Evolutionary conservation across 92 coral and sea anemone species (phyloP).

Genomic region (Porites divaricata): DNA sequence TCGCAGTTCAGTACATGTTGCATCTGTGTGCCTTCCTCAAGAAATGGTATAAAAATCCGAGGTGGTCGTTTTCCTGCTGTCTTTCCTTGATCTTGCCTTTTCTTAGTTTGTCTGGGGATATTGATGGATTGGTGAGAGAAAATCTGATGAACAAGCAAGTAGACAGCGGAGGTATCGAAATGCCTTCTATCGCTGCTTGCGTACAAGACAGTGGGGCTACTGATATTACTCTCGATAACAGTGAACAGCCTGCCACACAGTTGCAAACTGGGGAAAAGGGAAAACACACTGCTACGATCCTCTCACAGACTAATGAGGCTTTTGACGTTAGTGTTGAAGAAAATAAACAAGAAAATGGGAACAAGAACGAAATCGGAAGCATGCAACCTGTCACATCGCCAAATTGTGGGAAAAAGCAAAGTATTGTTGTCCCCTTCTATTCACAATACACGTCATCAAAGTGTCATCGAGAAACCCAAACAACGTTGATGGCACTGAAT

Average conservation of each 20-base stretch:
- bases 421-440: too few species aligned
- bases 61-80: not conserved
- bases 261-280: not conserved
- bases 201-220: not conserved
- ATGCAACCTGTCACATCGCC: too few species aligned
- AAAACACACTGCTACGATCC: too few species aligned
- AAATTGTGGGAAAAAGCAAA: too few species aligned
- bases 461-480: too few species aligned
- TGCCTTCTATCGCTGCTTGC: not conserved
- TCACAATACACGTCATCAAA: too few species aligned
- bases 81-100: not conserved
- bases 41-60: not conserved
- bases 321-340: not conserved
- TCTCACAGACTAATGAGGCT: not conserved
- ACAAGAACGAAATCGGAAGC: too few species aligned
- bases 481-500: too few species aligned
- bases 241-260: too few species aligned
- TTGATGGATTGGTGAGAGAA: not conserved
- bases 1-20: not conserved
- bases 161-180: not conserved
- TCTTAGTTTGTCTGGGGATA: not conserved
- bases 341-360: too few species aligned
- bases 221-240: not conserved
- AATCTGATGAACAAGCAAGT: not conserved
- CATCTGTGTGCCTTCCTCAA: not conserved